Evolutionary conservation across 2,113 vertebrate species (phyloP).

Genomic region (Rhinoptilus africanus): DNA sequence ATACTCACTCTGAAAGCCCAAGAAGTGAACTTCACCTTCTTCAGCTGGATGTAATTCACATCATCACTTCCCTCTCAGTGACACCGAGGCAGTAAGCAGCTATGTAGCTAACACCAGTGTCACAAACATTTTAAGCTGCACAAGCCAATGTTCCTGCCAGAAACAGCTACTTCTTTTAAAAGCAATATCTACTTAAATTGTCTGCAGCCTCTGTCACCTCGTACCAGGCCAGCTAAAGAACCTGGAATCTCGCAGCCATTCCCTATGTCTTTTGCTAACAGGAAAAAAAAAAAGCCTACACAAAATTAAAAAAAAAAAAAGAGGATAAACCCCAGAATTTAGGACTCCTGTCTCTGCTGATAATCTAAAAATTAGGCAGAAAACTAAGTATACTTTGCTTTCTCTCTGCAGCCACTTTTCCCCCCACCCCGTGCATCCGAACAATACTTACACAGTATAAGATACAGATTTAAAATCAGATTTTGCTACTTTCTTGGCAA

Average conservation of each 20-base stretch:
- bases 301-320: fast-evolving
- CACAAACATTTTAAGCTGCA: not conserved
- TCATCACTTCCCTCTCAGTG: not conserved
- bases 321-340: not conserved
- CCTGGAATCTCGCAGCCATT: not conserved
- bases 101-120: not conserved
- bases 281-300: not conserved
- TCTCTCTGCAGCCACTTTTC: not conserved
- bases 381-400: not conserved
- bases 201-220: not conserved
- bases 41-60: not conserved
- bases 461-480: not conserved
- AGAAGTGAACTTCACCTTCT: not conserved
- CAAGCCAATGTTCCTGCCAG: not conserved
- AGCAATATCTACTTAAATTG: not conserved
- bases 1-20: not conserved
- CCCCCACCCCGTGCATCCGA: not conserved
- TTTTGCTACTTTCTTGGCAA: not conserved
- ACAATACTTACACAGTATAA: not conserved
- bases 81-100: not conserved
- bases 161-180: not conserved
- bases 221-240: not conserved
- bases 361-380: not conserved
- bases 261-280: not conserved
- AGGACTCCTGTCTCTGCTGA: not conserved